Conservation (phyloP, 1,140 invertebrate species). For the Neoseiulus cucumeris region DNA sequence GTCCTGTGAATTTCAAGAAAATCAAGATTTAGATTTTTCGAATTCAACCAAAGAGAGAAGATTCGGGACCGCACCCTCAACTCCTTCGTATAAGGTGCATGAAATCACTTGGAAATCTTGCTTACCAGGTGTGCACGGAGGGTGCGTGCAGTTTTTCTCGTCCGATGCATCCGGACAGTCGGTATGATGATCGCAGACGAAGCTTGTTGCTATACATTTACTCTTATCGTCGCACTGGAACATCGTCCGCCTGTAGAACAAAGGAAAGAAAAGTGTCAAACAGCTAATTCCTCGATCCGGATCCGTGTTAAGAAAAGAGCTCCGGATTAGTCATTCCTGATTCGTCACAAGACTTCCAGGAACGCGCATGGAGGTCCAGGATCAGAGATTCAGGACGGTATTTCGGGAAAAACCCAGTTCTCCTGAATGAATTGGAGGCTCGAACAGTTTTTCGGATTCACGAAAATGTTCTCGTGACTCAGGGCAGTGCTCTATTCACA, state of each 20-base stretch:
- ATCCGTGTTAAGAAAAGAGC: neutral
- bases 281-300: neutral
- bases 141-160: conserved; percentile 22
- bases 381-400: too few species aligned
- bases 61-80: conserved; percentile 33
- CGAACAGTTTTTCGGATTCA: too few species aligned
- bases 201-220: conserved; percentile 17
- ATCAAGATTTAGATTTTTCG: neutral
- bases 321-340: too few species aligned
- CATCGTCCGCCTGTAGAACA: conserved; percentile 12
- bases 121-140: neutral
- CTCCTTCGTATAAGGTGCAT: too few species aligned
- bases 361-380: too few species aligned
- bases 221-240: conserved; percentile 49
- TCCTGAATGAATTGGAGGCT: too few species aligned
- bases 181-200: conserved; percentile 22
- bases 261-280: neutral
- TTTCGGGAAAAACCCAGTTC: too few species aligned
- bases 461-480: too few species aligned
- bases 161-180: conserved; percentile 30
- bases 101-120: neutral
- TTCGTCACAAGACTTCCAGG: too few species aligned
- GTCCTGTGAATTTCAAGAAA: neutral
- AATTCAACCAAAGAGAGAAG: conserved; percentile 31
- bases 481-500: too few species aligned